These are phyloP conservation scores for Rhadinocentrus ornatus DNA, from an alignment of 2,797 vertebrate genomes.

Conservation along the genomic window DNA sequence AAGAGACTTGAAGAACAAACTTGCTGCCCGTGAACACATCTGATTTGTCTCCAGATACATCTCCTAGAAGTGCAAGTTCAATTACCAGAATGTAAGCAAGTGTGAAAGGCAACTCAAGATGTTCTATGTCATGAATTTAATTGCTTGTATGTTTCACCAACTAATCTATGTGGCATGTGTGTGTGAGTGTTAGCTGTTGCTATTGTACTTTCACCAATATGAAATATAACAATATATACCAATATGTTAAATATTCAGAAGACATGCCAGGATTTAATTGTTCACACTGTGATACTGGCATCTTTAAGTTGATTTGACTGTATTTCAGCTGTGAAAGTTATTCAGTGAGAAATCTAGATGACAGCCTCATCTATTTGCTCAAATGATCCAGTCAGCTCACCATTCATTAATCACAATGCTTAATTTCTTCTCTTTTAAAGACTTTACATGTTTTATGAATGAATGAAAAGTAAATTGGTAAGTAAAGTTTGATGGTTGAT, in stretches of 20 bases:
- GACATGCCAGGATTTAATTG: constrained; percentile 52
- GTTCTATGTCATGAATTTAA: constrained; percentile 64
- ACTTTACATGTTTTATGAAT: constrained; percentile 4
- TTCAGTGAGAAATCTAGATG: constrained; percentile 23
- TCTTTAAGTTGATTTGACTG: constrained; percentile 53
- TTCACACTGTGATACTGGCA: constrained; percentile 45
- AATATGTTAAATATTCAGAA: constrained; percentile 43
- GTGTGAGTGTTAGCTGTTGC: constrained; percentile 22
- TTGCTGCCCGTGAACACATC: constrained; percentile 32
- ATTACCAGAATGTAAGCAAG: constrained; percentile 55
- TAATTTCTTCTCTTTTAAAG: constrained; percentile 2
- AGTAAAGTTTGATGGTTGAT: neutral
- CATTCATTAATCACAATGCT: constrained; percentile 9
- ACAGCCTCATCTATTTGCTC: constrained; percentile 21
- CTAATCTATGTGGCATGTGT: constrained; percentile 24
- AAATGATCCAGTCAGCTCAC: constrained; percentile 23
- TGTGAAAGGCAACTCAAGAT: constrained; percentile 65
- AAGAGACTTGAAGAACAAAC: constrained; percentile 10
- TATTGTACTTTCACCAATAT: constrained; percentile 33
- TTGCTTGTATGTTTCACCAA: constrained; percentile 55
- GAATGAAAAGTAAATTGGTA: neutral
- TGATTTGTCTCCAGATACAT: constrained; percentile 50
- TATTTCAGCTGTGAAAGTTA: constrained; percentile 35
- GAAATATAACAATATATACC: constrained; percentile 48
- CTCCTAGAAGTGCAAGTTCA: constrained; percentile 48